Conservation (phyloP, 1,140 invertebrate genomes). For the Aphis gossypii region DNA sequence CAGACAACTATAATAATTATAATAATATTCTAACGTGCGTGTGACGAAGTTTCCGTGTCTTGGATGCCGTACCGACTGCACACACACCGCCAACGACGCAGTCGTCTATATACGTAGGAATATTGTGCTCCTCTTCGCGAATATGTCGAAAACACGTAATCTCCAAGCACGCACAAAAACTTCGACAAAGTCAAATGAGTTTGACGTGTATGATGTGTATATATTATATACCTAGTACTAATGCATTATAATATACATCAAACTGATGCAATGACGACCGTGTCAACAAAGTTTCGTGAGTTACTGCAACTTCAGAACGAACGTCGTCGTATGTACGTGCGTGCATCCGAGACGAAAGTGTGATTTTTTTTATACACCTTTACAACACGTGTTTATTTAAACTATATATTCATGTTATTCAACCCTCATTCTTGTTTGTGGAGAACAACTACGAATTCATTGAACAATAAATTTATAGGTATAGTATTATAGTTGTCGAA, state of each 20-base stretch:
- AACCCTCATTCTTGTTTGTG: too few species aligned
- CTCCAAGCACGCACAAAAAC: constrained; percentile 36
- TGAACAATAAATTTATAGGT: too few species aligned
- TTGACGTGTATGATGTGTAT: constrained; percentile 31
- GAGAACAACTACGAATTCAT: too few species aligned
- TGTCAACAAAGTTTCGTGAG: constrained; percentile 1
- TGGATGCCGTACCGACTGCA: background rate
- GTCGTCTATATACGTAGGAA: background rate
- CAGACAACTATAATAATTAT: background rate
- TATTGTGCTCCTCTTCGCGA: background rate
- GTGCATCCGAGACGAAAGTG: background rate
- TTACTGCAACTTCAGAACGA: background rate
- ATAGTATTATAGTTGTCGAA: too few species aligned
- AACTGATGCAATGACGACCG: background rate
- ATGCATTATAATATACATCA: background rate
- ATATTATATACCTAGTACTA: background rate
- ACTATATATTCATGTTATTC: background rate
- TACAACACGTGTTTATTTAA: background rate
- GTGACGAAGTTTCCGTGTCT: constrained; percentile 5
- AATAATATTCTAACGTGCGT: background rate
- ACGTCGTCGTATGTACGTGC: background rate
- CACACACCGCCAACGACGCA: background rate
- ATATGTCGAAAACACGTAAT: constrained; percentile 26
- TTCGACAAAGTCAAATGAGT: constrained; percentile 25
- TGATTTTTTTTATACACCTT: background rate